Base-by-base conservation (phyloP, 1,140 invertebrate species). In the Formica selysi region DNA sequence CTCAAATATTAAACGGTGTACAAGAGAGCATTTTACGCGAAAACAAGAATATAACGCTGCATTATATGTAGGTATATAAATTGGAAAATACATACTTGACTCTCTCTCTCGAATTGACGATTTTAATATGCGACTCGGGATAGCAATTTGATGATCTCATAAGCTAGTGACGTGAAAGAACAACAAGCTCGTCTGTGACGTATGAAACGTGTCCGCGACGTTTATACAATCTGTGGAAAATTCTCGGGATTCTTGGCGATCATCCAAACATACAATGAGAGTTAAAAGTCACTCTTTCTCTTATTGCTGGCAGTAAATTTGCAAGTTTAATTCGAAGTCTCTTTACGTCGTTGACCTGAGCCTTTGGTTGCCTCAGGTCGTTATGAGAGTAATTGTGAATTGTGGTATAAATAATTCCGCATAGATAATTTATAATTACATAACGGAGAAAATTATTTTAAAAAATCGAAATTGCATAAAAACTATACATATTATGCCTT, bases 221-320 rank as follows among this genome's bases (percentile, higher is more conserved):
- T 90, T 86, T 89, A 85, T 76, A 87, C 67, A 70, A 71, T 76
- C 67, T 62, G 67, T 67, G 41, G 54, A 86, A 84, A 81, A 90
- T 90, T 86, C 81, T 73, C 76, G 13, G 54, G 76, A 90, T 89
- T 88, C 76, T 90, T 90, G 90, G 90, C 90, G 19, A 57, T 80
- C 57, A 51, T 79, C 89, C 90, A 91, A 89, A 88, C 29, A 86
- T 22, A 78, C 78, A 88, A 80, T 67, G 64, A 86, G 74, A 80
- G 41, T 62, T 90, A 87, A 88, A 90, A 88, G 76, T 78, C 59
- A 32, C 16, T 87, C 71, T 80, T 89, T 87, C 80, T 68, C 85
- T 78, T 86, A 65, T 80, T 78, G 48, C 54, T 41, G n/a, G 74
- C 41, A 59, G 61, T 62, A 26, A 87, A 89, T 89, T 79, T 76